These are phyloP conservation scores for Apostichopus leukothele DNA, from an alignment of 53 echinoderm and acorn worm species.

Conservation along the genomic window DNA sequence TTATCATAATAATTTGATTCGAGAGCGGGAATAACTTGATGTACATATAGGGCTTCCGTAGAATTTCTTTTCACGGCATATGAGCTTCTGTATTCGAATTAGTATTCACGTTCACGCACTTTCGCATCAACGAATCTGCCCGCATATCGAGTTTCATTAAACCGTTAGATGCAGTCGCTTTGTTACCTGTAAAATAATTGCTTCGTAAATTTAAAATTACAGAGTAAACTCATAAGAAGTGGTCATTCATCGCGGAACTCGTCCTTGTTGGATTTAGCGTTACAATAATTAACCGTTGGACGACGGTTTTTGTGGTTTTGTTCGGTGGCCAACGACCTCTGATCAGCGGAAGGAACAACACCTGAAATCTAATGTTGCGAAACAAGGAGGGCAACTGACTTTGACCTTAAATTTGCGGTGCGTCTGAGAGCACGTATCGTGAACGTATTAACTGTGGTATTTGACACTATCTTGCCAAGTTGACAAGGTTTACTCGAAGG, in stretches of 20 bases:
- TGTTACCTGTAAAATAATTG: conserved; percentile 34
- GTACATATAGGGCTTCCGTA: conserved; percentile 27
- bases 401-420: conserved; percentile 26
- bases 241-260: conserved; percentile 14
- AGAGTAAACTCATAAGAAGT: not conserved
- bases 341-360: not conserved
- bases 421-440: conserved; percentile 19
- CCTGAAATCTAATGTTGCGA: conserved; percentile 31
- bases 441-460: conserved; percentile 37
- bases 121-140: not conserved
- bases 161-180: conserved; percentile 28
- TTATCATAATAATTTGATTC: not conserved
- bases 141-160: conserved; percentile 39
- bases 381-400: conserved; percentile 19
- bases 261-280: not conserved
- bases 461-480: conserved; percentile 42
- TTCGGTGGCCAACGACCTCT: conserved; percentile 8
- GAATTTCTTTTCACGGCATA: not conserved
- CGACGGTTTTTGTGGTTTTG: not conserved
- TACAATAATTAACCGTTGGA: not conserved
- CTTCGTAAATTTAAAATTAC: conserved; percentile 21
- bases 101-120: conserved; percentile 36
- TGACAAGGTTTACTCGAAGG: conserved; percentile 12
- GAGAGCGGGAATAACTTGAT: not conserved
- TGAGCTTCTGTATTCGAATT: conserved; percentile 17